Conservation (phyloP, 2,113 vertebrate species). For the Tetrao urogallus region DNA sequence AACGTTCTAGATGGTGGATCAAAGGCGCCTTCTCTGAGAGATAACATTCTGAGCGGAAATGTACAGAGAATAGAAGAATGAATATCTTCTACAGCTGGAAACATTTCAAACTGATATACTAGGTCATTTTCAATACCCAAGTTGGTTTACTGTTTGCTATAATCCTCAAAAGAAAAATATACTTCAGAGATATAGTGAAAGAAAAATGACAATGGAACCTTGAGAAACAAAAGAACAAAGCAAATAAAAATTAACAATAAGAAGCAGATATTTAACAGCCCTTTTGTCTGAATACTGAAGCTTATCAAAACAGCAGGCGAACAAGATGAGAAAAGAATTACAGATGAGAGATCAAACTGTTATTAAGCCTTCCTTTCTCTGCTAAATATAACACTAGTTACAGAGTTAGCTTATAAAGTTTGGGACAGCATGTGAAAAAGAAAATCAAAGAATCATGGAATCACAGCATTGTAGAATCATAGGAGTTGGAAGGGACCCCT, state of each 20-base stretch:
- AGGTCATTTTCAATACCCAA: slow-evolving; percentile 42
- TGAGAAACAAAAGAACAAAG: slow-evolving; percentile 48
- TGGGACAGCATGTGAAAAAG: neutral
- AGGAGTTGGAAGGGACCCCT: too few relatives aligned
- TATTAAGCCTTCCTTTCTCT: neutral
- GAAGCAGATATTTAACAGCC: slow-evolving; percentile 25
- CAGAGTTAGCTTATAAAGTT: neutral
- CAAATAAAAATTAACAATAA: slow-evolving; percentile 17
- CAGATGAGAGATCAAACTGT: neutral
- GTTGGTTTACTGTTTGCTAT: slow-evolving; percentile 11
- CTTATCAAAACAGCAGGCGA: neutral
- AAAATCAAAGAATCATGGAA: neutral
- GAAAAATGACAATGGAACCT: slow-evolving; percentile 38
- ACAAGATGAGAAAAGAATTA: neutral
- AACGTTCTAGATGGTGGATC: slow-evolving; percentile 14
- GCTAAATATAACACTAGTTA: neutral
- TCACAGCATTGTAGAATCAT: too few relatives aligned
- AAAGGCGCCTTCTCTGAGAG: slow-evolving; percentile 30
- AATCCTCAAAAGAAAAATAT: slow-evolving; percentile 58
- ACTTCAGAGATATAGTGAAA: slow-evolving; percentile 32
- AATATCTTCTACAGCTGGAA: slow-evolving; percentile 55
- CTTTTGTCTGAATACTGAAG: slow-evolving; percentile 6
- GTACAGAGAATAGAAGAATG: slow-evolving; percentile 12
- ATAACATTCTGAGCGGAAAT: slow-evolving; percentile 42
- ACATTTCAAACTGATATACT: slow-evolving; percentile 57